Base-by-base conservation (phyloP, 2,113 vertebrate species). In the Neolamprologus sp. region DNA sequence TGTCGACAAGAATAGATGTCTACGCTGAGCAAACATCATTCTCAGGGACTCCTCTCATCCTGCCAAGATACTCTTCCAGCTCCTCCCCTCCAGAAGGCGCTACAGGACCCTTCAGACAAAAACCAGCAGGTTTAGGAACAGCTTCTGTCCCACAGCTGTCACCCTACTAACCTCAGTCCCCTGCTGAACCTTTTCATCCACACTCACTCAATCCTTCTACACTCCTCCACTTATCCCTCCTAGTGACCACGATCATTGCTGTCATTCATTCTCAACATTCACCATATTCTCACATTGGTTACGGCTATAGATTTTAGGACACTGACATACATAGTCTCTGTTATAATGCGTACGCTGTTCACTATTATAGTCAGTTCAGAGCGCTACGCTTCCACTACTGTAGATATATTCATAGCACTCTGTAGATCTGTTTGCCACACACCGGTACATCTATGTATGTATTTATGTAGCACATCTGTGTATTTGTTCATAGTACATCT, bases 161-260 rank as follows among this genome's bases (percentile, higher is more conserved):
- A 63, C 1, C 58, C 58, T 33, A 63, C 9, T 63, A 0, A 63
- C 0, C 28, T 63, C 58, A 63, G 58, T 33, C 58, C 28, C 28
- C 9, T 63, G 28, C 58, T 63, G 28, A 63, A 63, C 16, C 58
- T 63, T 63, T 63, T 33, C 28, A 63, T 11, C 58, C 28, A 7
- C 58, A 19, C 28, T 63, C 28, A 63, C 58, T 63, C 58, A 63
- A 7, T 33, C 58, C 0, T 63, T 63, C 23, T 58, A 58, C 23
- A 58, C 55, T 58, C 58, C 16, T 60, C 57, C 57, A 4, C 28
- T 33, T 60, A 60, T 60, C 57, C 28, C 57, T 10, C 57, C 58
- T 33, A 63, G 16, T 63, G 58, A 33, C 58, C 58, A 10, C 9
- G 5, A 63, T 63, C 28, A 33, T 63, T 33, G 28, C 58, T 63